A percentile compares a stretch with the other conserved stretches of the same genome.
Conservation (phyloP, 2,797 vertebrate species). For the Leucoraja ocellata region DNA sequence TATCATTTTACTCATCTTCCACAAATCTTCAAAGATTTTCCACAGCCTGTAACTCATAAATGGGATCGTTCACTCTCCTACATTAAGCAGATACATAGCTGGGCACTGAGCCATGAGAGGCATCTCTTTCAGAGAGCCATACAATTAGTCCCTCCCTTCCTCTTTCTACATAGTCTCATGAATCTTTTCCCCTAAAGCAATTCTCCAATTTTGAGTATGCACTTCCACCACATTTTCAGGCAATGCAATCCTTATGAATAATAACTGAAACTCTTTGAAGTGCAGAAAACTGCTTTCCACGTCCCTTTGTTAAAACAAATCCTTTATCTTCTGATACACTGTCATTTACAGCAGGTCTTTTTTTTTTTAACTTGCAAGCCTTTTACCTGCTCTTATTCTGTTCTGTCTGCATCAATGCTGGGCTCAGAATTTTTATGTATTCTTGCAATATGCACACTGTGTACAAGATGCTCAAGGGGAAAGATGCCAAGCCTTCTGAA, state of each 20-base stretch:
- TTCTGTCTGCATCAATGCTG: background rate
- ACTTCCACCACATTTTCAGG: background rate
- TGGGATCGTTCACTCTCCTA: background rate
- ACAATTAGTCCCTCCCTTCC: background rate
- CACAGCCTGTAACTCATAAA: background rate
- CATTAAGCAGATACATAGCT: background rate
- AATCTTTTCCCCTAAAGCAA: background rate
- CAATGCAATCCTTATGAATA: background rate
- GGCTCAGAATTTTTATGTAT: background rate
- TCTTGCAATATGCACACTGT: background rate
- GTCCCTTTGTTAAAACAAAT: background rate
- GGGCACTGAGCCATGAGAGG: background rate
- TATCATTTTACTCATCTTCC: background rate
- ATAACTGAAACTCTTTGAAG: background rate
- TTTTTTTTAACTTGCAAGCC: constrained; percentile 15
- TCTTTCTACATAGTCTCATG: background rate
- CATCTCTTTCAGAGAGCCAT: background rate
- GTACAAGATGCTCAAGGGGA: background rate
- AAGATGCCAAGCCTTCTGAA: background rate
- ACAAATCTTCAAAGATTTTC: background rate
- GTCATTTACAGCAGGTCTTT: background rate
- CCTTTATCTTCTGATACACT: background rate
- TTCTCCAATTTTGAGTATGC: background rate
- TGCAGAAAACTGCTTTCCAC: background rate
- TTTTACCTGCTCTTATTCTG: background rate